Evolutionary conservation across 2,888 invertebrate species (phyloP).

Genomic region (Troides oblongomaculatus): DNA sequence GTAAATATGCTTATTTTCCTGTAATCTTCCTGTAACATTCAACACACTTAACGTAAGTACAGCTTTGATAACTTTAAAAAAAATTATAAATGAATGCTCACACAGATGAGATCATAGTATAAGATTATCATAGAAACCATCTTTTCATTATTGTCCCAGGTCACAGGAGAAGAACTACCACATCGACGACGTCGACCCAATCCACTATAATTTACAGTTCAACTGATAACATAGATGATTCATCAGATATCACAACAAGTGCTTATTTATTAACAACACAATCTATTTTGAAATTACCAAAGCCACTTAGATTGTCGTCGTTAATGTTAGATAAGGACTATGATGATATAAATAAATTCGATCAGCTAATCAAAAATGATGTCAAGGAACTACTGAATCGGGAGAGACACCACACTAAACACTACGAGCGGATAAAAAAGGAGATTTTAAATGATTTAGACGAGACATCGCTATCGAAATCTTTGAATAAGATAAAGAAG

Average conservation of each 20-base stretch:
- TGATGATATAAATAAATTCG: slow-evolving; percentile 65
- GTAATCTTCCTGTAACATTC: no score
- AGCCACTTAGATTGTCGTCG: slow-evolving; percentile 61
- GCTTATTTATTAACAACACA: slow-evolving; percentile 47
- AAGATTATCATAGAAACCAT: no score
- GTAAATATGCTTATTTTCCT: no score
- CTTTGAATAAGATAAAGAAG: slow-evolving; percentile 71
- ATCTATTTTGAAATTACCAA: slow-evolving; percentile 62
- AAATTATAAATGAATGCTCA: no score
- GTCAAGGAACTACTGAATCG: slow-evolving; percentile 49
- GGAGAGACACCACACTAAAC: slow-evolving; percentile 54
- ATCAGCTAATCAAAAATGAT: slow-evolving; percentile 60
- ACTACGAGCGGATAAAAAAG: slow-evolving; percentile 53
- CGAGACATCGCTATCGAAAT: slow-evolving; percentile 56
- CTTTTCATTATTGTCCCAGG: slow-evolving; percentile 43
- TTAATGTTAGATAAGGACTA: slow-evolving; percentile 57
- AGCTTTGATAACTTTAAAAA: no score
- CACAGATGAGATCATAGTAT: no score
- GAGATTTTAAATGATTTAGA: slow-evolving; percentile 61
- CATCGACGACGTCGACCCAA: slow-evolving; percentile 50
- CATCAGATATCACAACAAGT: slow-evolving; percentile 55
- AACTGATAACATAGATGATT: slow-evolving; percentile 48
- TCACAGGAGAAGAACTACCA: slow-evolving; percentile 74
- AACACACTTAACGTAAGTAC: no score
- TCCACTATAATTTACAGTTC: slow-evolving; percentile 53